A percentile compares a stretch with the other conserved stretches of the same genome.
phyloP scores from a whole-genome alignment of 2,888 invertebrate species.

The Cyaniris semiargus region DNA sequence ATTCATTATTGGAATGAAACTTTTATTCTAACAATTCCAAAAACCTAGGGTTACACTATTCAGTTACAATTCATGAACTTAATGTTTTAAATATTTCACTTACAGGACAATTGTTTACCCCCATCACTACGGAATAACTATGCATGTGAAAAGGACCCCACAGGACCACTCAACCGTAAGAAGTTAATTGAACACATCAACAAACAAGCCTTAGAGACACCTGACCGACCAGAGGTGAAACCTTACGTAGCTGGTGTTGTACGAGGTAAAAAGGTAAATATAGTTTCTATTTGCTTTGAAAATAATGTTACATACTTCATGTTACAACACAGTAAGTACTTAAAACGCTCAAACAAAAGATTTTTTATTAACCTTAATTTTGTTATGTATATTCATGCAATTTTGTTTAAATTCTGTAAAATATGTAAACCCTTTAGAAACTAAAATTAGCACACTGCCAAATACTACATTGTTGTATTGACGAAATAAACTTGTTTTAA shows the following conservation, averaged over 20 bases:
- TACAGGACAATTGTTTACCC: slow-evolving; percentile 97
- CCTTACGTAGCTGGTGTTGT: slow-evolving; percentile 95
- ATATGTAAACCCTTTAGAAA: not conserved
- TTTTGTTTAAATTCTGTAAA: too few species aligned
- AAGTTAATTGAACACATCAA: slow-evolving; percentile 97
- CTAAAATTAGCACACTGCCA: too few species aligned
- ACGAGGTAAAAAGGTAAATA: slow-evolving; percentile 91
- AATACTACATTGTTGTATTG: not conserved
- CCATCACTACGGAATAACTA: slow-evolving; percentile 97
- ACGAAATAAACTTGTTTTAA: not conserved
- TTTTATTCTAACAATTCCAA: too few species aligned
- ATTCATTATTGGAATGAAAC: too few species aligned
- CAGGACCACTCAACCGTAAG: slow-evolving; percentile 97
- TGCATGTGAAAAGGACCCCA: slow-evolving; percentile 96
- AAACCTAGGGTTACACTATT: too few species aligned
- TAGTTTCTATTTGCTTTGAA: slow-evolving; percentile 19
- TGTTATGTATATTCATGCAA: not conserved
- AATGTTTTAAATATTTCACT: slow-evolving; percentile 41
- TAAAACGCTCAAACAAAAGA: not conserved
- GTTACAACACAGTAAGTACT: not conserved
- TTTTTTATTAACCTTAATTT: not conserved
- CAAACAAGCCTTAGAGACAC: slow-evolving; percentile 98
- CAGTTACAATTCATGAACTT: not conserved
- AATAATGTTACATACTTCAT: not conserved
- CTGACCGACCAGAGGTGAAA: slow-evolving; percentile 97